Evolutionary conservation across 1,140 invertebrate genomes (phyloP), one percentile per base, ranked within the genome.

Genomic region (Tetramorium alpestre): DNA sequence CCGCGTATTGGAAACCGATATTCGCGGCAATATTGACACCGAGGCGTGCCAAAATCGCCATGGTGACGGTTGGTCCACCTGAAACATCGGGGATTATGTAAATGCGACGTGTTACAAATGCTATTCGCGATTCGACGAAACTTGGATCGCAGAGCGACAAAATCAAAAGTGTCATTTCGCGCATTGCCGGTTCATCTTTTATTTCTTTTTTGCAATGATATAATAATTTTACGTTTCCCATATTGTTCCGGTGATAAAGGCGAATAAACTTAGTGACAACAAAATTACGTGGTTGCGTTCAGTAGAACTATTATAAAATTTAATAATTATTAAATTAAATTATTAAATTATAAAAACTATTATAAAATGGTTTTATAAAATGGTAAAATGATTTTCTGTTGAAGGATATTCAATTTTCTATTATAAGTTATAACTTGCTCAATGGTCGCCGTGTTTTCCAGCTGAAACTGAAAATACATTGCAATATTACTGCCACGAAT

Each of bases 1-100:
- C 98, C 0, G 98, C 98, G 95, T 98, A 98, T 94, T 98, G 98
- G 3, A 98, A 96, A 4, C 98, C 98, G 84, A 98, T 98, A 95
- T 98, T 98, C 91, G 98, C 98, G 1, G 98, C 97, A 41, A 98
- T 97, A 92, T 98, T 98, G 51, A 98, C 97, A 81, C 97, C 97
- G 86, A 98, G 98, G 54, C 98, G 96, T 1, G 98, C 98, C 25
- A 97, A 93, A 91, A 98, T 97, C 3, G 98, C 98, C 72, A 98
- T 96, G 0, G 96, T 95, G 0, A 97, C 97, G 87, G 97, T 97
- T 16, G 96, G 95, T 28, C 44, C 1, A 38, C 87, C 88, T 89
- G 73, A 49, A 89, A 89, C 41, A 75, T 44, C 51, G 41, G 47
- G 64, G 62, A 28, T 64, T 33, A 78, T 85, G 81, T 69, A 87